phyloP scores from a whole-genome alignment of 2,888 invertebrate genomes.

The Tiliacea citrago region DNA sequence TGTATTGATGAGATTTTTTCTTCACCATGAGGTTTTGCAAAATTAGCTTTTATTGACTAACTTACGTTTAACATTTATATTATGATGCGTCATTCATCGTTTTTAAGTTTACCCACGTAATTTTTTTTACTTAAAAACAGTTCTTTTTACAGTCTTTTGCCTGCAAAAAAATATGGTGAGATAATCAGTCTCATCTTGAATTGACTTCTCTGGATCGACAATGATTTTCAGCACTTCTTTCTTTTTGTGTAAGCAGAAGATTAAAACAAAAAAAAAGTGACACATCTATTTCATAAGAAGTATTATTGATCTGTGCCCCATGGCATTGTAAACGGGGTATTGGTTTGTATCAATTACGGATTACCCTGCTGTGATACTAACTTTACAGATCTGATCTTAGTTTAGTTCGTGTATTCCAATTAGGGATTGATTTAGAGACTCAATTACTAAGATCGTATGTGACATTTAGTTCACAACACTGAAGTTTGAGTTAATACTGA shows the following conservation, averaged over 20 bases:
- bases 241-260: too few species aligned
- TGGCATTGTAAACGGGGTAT: conserved; percentile 46
- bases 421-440: conserved; percentile 41
- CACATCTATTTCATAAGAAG: conserved; percentile 26
- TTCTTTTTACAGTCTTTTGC: too few species aligned
- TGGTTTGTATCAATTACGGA: conserved; percentile 63
- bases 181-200: not conserved
- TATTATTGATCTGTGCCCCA: conserved; percentile 42
- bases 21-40: too few species aligned
- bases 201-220: not conserved
- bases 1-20: too few species aligned
- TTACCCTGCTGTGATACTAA: conserved; percentile 50
- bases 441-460: conserved; percentile 27
- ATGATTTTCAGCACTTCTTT: too few species aligned
- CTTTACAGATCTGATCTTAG: conserved; percentile 53
- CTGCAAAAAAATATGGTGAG: too few species aligned
- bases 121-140: too few species aligned
- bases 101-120: too few species aligned
- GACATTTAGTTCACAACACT: conserved; percentile 20
- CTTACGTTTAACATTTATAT: not conserved
- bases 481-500: conserved; percentile 24
- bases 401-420: conserved; percentile 47
- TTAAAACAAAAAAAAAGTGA: not conserved
- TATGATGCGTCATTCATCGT: too few species aligned
- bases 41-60: too few species aligned